These are phyloP conservation scores for Agrenia bidenticulata DNA, from an alignment of 2,888 invertebrate genomes.

Conservation along the genomic window DNA sequence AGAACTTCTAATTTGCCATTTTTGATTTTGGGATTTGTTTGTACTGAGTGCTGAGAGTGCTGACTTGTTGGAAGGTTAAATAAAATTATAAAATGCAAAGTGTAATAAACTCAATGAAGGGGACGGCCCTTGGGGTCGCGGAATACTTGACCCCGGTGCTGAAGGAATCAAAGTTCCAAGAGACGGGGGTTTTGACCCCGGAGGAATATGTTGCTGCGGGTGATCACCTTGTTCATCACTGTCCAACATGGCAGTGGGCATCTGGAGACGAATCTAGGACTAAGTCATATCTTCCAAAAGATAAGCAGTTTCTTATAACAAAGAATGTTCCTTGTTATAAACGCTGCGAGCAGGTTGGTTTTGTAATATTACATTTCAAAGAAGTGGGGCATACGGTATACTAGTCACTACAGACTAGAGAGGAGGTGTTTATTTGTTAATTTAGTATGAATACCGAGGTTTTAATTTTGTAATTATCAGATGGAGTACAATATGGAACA, in stretches of 20 bases:
- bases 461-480: conserved; percentile 57
- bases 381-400: not conserved
- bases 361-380: not conserved
- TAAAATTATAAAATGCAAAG: conserved; percentile 93
- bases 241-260: conserved; percentile 99
- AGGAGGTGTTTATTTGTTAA: not conserved
- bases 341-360: conserved; percentile 81
- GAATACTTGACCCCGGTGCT: conserved; percentile 94
- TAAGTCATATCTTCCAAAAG: conserved; percentile 85
- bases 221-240: conserved; percentile 97
- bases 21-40: no score
- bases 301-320: conserved; percentile 96
- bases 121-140: conserved; percentile 91
- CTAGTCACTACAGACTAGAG: not conserved
- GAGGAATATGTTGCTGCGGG: conserved; percentile 99
- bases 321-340: conserved; percentile 95
- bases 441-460: not conserved
- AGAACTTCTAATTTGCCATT: no score
- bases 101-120: conserved; percentile 92
- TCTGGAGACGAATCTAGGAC: conserved; percentile 85
- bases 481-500: conserved; percentile 89
- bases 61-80: no score
- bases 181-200: conserved; percentile 94
- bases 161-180: conserved; percentile 67
- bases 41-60: no score